Conservation (phyloP, 2,113 vertebrate genomes). For the Chloebia gouldiae region DNA sequence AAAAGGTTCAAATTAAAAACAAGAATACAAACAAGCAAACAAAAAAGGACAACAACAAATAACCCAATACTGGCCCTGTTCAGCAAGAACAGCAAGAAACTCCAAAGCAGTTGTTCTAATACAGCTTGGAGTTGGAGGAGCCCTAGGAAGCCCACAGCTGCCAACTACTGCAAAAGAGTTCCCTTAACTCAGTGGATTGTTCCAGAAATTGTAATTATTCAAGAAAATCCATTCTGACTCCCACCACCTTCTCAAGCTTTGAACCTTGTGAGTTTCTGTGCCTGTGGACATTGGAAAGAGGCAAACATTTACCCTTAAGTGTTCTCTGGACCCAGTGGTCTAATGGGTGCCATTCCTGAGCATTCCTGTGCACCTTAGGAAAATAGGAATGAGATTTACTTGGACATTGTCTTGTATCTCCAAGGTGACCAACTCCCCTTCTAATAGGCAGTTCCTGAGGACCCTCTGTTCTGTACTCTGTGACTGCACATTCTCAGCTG, state of each 20-base stretch:
- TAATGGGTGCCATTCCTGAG: neutral
- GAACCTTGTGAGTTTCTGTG: neutral
- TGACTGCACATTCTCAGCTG: neutral
- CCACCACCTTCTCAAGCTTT: neutral
- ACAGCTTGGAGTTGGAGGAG: neutral
- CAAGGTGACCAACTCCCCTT: neutral
- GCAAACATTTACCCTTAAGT: neutral
- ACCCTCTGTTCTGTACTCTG: neutral
- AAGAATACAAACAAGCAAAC: neutral
- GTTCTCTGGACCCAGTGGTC: neutral
- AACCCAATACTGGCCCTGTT: neutral
- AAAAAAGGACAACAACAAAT: neutral
- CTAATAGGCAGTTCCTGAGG: neutral
- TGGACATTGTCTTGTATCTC: neutral
- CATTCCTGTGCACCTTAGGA: neutral
- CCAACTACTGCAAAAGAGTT: neutral
- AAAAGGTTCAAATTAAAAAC: neutral
- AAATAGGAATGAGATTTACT: neutral
- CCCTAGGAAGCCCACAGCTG: neutral
- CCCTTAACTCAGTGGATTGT: rapidly evolving
- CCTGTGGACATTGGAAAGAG: neutral
- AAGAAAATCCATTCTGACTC: neutral
- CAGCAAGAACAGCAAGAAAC: neutral
- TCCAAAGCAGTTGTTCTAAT: neutral
- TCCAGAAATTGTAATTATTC: neutral